phyloP scores from a whole-genome alignment of 2,797 vertebrate genomes.

The Buphagus erythrorhynchus region DNA sequence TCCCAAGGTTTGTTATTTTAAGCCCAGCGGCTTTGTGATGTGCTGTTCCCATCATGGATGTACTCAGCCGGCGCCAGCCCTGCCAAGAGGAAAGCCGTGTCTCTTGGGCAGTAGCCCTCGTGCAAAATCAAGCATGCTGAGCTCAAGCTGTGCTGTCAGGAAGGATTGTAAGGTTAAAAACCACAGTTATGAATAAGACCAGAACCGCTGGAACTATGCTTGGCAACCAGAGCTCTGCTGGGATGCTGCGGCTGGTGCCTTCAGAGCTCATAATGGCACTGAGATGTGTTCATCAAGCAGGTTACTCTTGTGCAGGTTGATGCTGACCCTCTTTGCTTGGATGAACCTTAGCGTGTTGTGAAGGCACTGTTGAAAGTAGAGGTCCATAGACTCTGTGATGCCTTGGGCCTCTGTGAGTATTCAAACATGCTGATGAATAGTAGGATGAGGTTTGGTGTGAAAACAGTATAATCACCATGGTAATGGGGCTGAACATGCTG shows the following conservation, averaged over 20 bases:
- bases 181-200: neutral
- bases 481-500: neutral
- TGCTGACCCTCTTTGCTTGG: neutral
- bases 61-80: neutral
- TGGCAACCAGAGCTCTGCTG: neutral
- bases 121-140: neutral
- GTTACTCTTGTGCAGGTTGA: neutral
- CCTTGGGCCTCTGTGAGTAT: neutral
- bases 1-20: slow-evolving; percentile 5
- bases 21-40: neutral
- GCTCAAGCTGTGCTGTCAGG: slow-evolving; percentile 6
- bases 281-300: neutral
- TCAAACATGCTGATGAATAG: neutral
- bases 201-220: neutral
- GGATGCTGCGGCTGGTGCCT: neutral
- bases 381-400: neutral
- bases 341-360: neutral
- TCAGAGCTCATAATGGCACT: neutral
- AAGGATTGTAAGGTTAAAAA: neutral
- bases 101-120: neutral
- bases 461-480: neutral
- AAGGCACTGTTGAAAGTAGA: neutral
- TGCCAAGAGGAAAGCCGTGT: neutral
- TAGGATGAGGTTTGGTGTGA: neutral
- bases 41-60: neutral